Evolutionary conservation across 2,113 vertebrate species (phyloP).

Genomic region (Mystacornis crossleyi): DNA sequence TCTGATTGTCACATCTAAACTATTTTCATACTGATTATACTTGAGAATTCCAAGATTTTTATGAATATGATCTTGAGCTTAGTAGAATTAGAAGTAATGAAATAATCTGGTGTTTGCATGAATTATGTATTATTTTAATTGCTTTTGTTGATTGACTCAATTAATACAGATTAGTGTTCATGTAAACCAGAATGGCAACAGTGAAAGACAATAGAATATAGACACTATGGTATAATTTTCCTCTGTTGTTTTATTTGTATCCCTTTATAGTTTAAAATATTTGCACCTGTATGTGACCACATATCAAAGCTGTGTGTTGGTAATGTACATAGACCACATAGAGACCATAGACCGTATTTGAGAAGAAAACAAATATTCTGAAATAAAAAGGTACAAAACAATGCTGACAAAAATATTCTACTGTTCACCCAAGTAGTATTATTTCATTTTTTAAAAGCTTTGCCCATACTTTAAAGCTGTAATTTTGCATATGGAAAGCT

Average conservation of each 20-base stretch:
- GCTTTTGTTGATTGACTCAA: background rate
- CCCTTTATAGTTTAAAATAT: background rate
- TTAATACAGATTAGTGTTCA: background rate
- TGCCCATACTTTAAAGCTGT: background rate
- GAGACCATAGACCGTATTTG: background rate
- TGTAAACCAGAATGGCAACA: background rate
- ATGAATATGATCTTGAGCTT: background rate
- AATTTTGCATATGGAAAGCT: background rate
- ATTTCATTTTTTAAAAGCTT: background rate
- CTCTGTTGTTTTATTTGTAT: background rate
- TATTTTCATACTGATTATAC: background rate
- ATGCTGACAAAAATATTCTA: background rate
- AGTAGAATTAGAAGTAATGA: background rate
- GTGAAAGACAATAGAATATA: background rate
- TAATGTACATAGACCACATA: background rate
- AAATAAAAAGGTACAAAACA: background rate
- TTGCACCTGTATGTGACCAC: background rate
- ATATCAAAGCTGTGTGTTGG: background rate
- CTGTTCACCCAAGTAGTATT: background rate
- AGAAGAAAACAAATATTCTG: background rate
- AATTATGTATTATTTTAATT: background rate
- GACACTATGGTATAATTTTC: background rate
- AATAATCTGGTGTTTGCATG: background rate
- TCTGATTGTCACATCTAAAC: background rate
- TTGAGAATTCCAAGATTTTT: background rate